Evolutionary conservation across 2,113 vertebrate species (phyloP).

Genomic region (Typhlomys cinereus): DNA sequence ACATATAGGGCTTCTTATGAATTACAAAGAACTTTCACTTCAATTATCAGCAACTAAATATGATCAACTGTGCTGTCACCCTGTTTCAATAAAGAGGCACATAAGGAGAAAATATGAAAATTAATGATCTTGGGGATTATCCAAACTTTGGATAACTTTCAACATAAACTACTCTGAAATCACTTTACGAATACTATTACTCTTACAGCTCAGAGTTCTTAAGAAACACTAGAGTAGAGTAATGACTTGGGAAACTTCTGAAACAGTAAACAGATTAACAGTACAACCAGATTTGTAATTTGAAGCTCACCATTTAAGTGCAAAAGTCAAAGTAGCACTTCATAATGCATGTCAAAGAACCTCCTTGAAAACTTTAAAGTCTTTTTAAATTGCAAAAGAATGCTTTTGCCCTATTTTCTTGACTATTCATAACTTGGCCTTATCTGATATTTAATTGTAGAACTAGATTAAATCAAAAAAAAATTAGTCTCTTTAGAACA

Average conservation of each 20-base stretch:
- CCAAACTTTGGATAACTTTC: background rate
- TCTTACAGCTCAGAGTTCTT: background rate
- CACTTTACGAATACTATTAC: background rate
- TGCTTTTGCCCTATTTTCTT: background rate
- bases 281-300: background rate
- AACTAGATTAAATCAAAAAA: background rate
- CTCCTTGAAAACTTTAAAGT: background rate
- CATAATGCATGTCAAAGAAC: background rate
- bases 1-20: background rate
- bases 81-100: background rate
- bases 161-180: background rate
- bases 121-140: background rate
- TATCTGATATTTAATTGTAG: background rate
- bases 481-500: no score
- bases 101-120: background rate
- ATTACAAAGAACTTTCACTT: background rate
- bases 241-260: background rate
- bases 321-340: slow-evolving; percentile 4
- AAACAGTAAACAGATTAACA: background rate
- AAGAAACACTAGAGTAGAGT: background rate
- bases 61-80: background rate
- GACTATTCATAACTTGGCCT: background rate
- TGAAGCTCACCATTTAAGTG: background rate
- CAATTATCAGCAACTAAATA: background rate
- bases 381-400: background rate